These are phyloP conservation scores for Danionella cerebrum DNA, from an alignment of 2,113 vertebrate species.

Conservation along the genomic window DNA sequence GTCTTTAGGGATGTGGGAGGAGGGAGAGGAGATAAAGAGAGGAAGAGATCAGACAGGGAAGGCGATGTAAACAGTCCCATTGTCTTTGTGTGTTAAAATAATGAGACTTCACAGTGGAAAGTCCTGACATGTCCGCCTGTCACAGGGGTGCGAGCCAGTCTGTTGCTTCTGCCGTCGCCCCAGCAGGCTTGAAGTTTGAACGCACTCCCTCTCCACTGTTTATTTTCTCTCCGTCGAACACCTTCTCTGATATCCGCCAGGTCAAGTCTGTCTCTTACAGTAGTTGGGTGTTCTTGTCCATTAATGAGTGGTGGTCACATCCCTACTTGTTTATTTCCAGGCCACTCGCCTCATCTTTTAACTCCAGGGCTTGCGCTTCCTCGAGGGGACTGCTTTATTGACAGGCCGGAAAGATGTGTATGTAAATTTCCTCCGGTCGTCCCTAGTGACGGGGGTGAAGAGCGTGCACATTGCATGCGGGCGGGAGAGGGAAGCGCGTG, in stretches of 20 bases:
- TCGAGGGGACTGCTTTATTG: constrained; percentile 48
- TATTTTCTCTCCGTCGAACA: constrained; percentile 10
- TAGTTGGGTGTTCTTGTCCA: neutral
- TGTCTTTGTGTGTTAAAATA: constrained; percentile 55
- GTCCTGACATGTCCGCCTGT: constrained; percentile 36
- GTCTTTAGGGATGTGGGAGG: constrained; percentile 37
- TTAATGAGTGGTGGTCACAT: constrained; percentile 17
- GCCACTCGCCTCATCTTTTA: neutral
- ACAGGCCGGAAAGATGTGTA: constrained; percentile 52
- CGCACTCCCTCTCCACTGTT: neutral
- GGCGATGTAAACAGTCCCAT: constrained; percentile 49
- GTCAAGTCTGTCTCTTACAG: neutral
- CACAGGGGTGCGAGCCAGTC: constrained; percentile 34
- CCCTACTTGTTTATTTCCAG: neutral
- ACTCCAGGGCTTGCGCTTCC: constrained; percentile 39
- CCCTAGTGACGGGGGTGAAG: constrained; percentile 15
- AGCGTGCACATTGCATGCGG: neutral
- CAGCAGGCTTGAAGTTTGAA: neutral
- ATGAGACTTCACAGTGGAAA: constrained; percentile 51
- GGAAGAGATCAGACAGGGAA: constrained; percentile 40
- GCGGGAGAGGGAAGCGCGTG: neutral
- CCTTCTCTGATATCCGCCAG: neutral
- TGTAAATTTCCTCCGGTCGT: constrained; percentile 20
- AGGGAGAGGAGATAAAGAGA: constrained; percentile 36
- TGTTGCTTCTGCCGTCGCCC: constrained; percentile 9